Evolutionary conservation across 2,797 vertebrate species (phyloP), one percentile per base, ranked within the genome.

Genomic region (Anabas testudineus): DNA sequence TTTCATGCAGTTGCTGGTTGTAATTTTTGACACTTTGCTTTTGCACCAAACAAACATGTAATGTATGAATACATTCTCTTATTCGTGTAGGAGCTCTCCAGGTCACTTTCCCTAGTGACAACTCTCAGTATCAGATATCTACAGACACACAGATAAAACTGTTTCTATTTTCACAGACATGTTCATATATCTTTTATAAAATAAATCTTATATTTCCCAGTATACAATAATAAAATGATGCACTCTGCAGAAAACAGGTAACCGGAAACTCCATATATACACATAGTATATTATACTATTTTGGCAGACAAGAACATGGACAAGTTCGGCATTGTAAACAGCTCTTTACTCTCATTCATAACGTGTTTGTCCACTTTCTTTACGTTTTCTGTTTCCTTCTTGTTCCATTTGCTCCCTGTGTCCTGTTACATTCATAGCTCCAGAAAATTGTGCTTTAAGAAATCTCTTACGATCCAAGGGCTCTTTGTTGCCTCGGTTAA

Each of bases 381-480:
- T 12, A 8, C 51, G 58, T 43, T 63, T 56, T 64, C 22, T 14
- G 1, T 52, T 67, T 41, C 48, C 48, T 65, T 61, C 13, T 52
- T 2, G 19, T 66, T 51, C 32, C 7, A 1, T 15, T 2, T 45
- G 0, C 53, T 66, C 10, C 24, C 52, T 74, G 36, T 2, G 67
- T 79, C 56, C 71, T 5, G 18, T 83, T 93, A 96, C 95, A 94
- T 96, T 97, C 96, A 95, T 88, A 91, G 91, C 93, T 95, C 94
- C 90, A 92, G 58, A 73, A 93, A 93, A 91, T 96, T 97, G 97
- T 98, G 97, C 97, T 97, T 96, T 93, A 87, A 87, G 88, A 86
- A 88, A 78, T 81, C 67, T 83, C 62, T 84, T 74, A 0, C 57
- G 59, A 71, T 74, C 76, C 45, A 12, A 58, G 28, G 61, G 68